phyloP scores from a whole-genome alignment of 2,113 vertebrate species.

The Colinus virginianus region DNA sequence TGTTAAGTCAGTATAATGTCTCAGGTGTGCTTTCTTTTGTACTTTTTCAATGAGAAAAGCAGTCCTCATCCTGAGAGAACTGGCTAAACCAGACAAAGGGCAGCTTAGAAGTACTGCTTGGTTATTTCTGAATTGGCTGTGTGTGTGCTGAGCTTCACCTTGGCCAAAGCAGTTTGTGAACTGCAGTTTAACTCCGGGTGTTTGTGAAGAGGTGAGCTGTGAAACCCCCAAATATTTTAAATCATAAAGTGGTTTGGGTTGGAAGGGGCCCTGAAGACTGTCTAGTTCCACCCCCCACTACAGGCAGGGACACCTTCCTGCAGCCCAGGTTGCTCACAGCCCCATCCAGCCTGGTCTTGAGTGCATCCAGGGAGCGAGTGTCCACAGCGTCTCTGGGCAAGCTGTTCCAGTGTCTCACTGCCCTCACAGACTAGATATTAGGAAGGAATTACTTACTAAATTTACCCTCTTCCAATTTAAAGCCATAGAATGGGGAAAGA shows the following conservation, averaged over 20 bases:
- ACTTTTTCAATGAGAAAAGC: neutral
- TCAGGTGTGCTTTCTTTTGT: neutral
- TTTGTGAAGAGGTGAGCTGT: neutral
- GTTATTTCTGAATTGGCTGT: neutral
- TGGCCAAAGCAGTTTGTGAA: neutral
- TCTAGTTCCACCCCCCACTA: too few species aligned
- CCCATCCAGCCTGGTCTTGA: too few species aligned
- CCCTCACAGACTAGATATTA: too few species aligned
- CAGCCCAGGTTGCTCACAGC: too few species aligned
- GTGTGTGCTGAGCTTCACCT: neutral
- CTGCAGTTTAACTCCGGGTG: neutral
- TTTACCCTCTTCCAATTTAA: too few species aligned
- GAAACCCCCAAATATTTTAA: neutral
- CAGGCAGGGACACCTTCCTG: too few species aligned
- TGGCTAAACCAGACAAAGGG: neutral
- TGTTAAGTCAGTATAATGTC: neutral
- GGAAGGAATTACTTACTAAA: too few species aligned
- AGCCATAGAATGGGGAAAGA: neutral
- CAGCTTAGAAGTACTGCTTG: neutral
- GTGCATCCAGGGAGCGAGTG: too few species aligned
- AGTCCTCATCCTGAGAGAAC: fast-evolving
- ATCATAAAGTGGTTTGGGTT: too few species aligned
- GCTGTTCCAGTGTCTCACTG: too few species aligned
- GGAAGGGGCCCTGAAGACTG: too few species aligned
- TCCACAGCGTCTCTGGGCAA: too few species aligned